Base-by-base conservation (phyloP, 2,888 invertebrate species). In the Petrolisthes manimaculis region DNA sequence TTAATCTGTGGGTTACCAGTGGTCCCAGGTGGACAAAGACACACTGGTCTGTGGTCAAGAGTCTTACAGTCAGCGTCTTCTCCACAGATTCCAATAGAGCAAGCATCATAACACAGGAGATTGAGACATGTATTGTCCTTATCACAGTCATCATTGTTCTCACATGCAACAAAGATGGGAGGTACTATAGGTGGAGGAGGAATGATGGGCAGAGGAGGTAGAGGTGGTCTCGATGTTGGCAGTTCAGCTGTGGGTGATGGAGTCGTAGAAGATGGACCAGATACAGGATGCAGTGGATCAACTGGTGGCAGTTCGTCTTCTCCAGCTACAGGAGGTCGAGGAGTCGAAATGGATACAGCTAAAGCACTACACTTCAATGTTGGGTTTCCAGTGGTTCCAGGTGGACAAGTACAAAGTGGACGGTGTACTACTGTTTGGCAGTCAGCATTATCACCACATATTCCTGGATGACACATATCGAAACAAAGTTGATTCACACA, bases 41-140 rank as follows among this genome's bases (percentile, higher is more conserved):
- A 97, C 5, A 95, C 95, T 37, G 97, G 97, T 89, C 89, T 75
- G 24, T 88, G 84, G 24, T 84, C 71, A 37, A 97, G 97, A 89
- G 96, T 94, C 92, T 97, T 97, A 92, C 97, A 97, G 93, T 96
- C 95, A 6, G 97, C 96, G 92, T 96, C 96, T 0, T 95, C 93
- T 5, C 97, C 97, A 92, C 97, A 97, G 21, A 84, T 54, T 18
- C 91, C 89, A 37, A 88, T 81, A 67, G 87, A 78, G 79, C 91
- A 91, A 18, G 87, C 75, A 67, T 88, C 88, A 55, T 97, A 94
- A 92, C 97, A 97, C 92, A 97, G 96, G 92, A 96, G 96, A 89
- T 96, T 96, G 75, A 97, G 94, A 86, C 92, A 92, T 4, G 92
- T 91, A 84, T 92, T 96, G 83, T 95, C 95, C 67, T 94, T 93